phyloP scores from a whole-genome alignment of 1,140 invertebrate genomes.

The Drosophila pallidifrons region DNA sequence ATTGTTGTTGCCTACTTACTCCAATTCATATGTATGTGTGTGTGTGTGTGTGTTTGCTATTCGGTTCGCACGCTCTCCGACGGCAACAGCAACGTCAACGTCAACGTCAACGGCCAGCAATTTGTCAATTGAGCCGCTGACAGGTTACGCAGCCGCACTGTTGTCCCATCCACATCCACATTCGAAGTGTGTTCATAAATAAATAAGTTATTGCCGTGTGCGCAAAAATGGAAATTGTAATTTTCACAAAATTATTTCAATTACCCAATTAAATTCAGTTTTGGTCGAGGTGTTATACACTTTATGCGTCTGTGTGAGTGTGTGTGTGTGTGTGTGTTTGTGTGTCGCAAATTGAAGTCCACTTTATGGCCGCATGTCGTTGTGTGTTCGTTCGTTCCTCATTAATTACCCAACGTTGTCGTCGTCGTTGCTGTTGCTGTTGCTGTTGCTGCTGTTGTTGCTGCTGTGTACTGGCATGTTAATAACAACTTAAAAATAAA shows the following conservation, averaged over 20 bases:
- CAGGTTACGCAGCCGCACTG: slow-evolving; percentile 77
- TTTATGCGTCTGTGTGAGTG: slow-evolving; percentile 4
- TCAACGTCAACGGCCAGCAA: slow-evolving; percentile 37
- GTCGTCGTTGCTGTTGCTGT: slow-evolving; percentile 43
- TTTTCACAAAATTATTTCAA: slow-evolving; percentile 68
- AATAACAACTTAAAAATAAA: slow-evolving; percentile 72
- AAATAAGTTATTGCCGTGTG: slow-evolving; percentile 62
- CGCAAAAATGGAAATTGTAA: slow-evolving; percentile 69
- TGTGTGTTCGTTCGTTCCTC: slow-evolving; percentile 62
- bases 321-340: slow-evolving; percentile 18
- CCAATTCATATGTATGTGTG: slow-evolving; percentile 3
- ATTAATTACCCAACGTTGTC: slow-evolving; percentile 63
- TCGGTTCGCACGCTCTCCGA: slow-evolving; percentile 64
- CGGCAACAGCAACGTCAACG: slow-evolving; percentile 11
- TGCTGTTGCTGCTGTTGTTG: slow-evolving; percentile 26
- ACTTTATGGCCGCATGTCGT: slow-evolving; percentile 54
- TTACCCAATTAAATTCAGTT: slow-evolving; percentile 75
- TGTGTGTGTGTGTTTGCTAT: slow-evolving; percentile 29
- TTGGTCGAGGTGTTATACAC: slow-evolving; percentile 67
- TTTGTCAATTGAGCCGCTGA: slow-evolving; percentile 72
- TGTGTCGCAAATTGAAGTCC: slow-evolving; percentile 62
- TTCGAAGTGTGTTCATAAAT: slow-evolving; percentile 38
- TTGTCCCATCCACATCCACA: slow-evolving; percentile 6
- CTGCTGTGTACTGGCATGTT: slow-evolving; percentile 44
- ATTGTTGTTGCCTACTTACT: slow-evolving; percentile 45